Percentiles rank a stretch among this genome's conserved stretches.
phyloP scores from a whole-genome alignment of 2,113 vertebrate species.

The Cairina moschata region DNA sequence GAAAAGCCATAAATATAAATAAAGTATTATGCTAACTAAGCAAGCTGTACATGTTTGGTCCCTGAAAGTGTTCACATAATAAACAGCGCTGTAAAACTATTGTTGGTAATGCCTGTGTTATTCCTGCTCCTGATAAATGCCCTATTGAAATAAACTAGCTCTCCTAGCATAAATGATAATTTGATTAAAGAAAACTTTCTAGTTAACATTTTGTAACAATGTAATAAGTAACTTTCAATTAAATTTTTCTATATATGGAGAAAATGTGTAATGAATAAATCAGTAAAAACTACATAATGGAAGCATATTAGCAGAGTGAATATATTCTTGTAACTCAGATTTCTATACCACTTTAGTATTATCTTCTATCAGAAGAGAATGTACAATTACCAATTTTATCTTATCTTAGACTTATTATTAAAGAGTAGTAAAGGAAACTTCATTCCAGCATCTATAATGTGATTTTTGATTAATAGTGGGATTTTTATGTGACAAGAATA shows the following conservation, averaged over 20 bases:
- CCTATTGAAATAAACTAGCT: constrained; percentile 60
- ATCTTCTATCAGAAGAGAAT: constrained; percentile 83
- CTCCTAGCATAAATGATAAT: constrained; percentile 48
- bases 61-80: background rate
- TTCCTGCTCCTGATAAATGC: constrained; percentile 44
- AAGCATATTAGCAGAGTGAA: constrained; percentile 83
- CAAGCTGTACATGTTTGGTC: background rate
- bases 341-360: constrained; percentile 82
- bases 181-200: constrained; percentile 76
- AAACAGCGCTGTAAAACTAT: constrained; percentile 30
- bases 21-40: constrained; percentile 12
- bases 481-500: constrained; percentile 88
- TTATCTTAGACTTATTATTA: constrained; percentile 83
- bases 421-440: constrained; percentile 83
- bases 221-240: constrained; percentile 83
- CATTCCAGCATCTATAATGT: constrained; percentile 83
- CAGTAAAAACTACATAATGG: constrained; percentile 80
- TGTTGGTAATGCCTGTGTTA: constrained; percentile 24
- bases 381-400: constrained; percentile 86
- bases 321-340: constrained; percentile 82
- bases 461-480: constrained; percentile 86
- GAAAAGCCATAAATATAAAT: constrained; percentile 47
- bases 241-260: constrained; percentile 77
- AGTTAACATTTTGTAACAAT: constrained; percentile 76
- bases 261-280: constrained; percentile 81